Base-by-base conservation (phyloP, 2,888 invertebrate species). In the Tupiocoris notatus region DNA sequence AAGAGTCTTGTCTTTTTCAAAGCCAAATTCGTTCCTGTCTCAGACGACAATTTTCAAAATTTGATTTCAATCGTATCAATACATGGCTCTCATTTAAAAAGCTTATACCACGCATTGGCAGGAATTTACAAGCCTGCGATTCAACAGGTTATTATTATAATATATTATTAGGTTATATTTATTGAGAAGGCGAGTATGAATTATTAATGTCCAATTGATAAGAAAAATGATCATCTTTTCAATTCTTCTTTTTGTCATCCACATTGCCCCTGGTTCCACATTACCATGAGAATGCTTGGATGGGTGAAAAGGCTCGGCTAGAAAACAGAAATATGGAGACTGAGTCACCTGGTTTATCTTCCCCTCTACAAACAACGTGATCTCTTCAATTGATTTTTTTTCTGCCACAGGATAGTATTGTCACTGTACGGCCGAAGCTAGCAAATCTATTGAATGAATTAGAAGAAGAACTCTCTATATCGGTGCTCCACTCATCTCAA, bases 61-160 rank as follows among this genome's bases (percentile, higher is more conserved):
- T 21, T 21, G 0, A 73, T 73, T 63, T 23, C 62, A 7, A 21
- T 73, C 1, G n/a, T 73, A 2, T 62, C 73, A 6, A 62, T 90
- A 83, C 82, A 86, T 61, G 88, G 88, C 80, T 87, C 89, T 20
- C 88, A 89, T 16, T 84, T 88, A 23, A 84, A 86, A 67, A 86
- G 88, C 1, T 84, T 90, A 18, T 89, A 89, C 81, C 88, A 89
- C 82, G 84, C 87, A 39, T 84, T 91, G 25, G 88, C 88, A 80
- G 88, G 88, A 81, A 85, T 90, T 17, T 89, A 86, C 83, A 84
- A 86, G 20, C 88, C 88, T 16, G 81, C 83, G 21, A 81, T 87
- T 71, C 82, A 86, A 65, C 84, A 86, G 81, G 83, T 83, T 81
- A 39, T 39, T 39, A 39, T 39, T 39, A 12, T 39, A 39, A 12